A percentile compares a stretch with the other conserved stretches of the same genome.
Conservation (phyloP, 92 coral and sea anemone species). For the Galaxea fascicularis region DNA sequence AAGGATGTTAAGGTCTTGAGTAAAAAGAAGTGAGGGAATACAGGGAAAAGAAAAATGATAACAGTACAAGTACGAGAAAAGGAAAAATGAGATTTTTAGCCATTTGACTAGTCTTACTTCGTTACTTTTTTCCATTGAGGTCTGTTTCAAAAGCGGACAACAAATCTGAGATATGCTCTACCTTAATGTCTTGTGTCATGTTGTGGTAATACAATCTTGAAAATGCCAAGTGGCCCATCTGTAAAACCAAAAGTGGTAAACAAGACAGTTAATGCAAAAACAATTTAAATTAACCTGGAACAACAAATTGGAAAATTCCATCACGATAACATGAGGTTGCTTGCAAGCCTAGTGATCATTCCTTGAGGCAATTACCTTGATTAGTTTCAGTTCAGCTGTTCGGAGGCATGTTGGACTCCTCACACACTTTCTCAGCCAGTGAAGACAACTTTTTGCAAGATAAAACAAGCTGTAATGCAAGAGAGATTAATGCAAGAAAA, state of each 20-base stretch:
- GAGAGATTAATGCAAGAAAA: too few species aligned
- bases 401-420: constrained; percentile 78
- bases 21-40: too few species aligned
- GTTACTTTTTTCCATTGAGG: too few species aligned
- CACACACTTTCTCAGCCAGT: constrained; percentile 86
- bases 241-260: constrained; percentile 4
- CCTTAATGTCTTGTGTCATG: constrained; percentile 85
- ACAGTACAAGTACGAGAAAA: too few species aligned
- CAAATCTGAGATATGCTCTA: neutral
- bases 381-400: constrained; percentile 83
- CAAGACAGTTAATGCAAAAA: neutral
- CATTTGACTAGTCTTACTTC: too few species aligned
- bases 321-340: neutral
- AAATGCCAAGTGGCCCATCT: constrained; percentile 93
- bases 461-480: constrained; percentile 75
- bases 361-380: constrained; percentile 57
- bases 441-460: constrained; percentile 93
- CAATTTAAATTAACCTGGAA: neutral
- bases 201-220: constrained; percentile 86
- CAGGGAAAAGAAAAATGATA: too few species aligned
- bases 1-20: too few species aligned
- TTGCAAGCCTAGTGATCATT: neutral
- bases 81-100: too few species aligned
- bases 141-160: too few species aligned
- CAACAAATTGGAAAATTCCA: neutral